These are phyloP conservation scores for Mythimna albipuncta DNA, from an alignment of 2,888 invertebrate species.

Conservation along the genomic window DNA sequence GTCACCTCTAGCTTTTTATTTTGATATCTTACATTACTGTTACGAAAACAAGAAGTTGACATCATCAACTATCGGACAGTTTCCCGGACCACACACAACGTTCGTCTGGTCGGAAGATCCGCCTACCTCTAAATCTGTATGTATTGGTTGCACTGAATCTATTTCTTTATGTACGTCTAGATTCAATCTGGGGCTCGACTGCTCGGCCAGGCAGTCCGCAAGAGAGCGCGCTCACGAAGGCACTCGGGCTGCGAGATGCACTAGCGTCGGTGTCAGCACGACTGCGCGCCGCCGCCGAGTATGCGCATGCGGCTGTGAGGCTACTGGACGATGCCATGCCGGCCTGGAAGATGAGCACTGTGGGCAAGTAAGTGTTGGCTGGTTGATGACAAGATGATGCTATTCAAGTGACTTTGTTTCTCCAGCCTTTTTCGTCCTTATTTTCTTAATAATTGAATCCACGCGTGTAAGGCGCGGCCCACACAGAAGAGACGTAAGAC, in stretches of 20 bases:
- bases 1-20: no score
- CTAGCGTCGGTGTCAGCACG: slow-evolving; percentile 81
- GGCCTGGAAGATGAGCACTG: slow-evolving; percentile 84
- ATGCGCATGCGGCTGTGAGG: slow-evolving; percentile 80
- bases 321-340: slow-evolving; percentile 83
- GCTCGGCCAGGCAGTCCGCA: slow-evolving; percentile 76
- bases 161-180: slow-evolving; percentile 62
- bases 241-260: slow-evolving; percentile 81
- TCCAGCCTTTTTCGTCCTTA: no score
- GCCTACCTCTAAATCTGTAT: no score
- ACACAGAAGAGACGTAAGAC: no score
- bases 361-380: slow-evolving; percentile 84
- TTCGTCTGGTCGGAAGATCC: no score
- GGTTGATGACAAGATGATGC: not conserved
- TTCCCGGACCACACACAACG: no score
- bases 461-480: no score
- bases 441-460: no score
- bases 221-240: slow-evolving; percentile 76
- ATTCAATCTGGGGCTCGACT: slow-evolving; percentile 76
- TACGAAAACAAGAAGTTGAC: no score
- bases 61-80: no score
- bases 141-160: no score
- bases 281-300: slow-evolving; percentile 83
- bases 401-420: not conserved
- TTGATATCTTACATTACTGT: no score